Evolutionary conservation across 2,888 invertebrate genomes (phyloP).

Genomic region (Drosophila histrio): DNA sequence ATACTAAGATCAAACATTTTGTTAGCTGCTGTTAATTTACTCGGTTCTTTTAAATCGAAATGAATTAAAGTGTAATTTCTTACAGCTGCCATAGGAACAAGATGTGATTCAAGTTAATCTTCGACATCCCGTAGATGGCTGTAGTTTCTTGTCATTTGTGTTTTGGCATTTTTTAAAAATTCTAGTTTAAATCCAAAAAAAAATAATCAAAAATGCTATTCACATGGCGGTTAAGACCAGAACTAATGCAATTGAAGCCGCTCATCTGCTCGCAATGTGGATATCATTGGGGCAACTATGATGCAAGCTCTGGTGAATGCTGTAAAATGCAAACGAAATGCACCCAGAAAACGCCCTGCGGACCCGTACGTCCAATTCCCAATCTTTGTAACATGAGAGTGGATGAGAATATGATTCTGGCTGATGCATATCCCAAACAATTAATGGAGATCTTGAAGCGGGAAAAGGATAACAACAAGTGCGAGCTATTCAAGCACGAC

Average conservation of each 20-base stretch:
- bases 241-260: not conserved
- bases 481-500: slow-evolving; percentile 39
- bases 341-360: not conserved
- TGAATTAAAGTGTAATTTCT: no score
- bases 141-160: not conserved
- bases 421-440: slow-evolving; percentile 20
- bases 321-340: slow-evolving; percentile 15
- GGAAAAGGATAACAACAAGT: not conserved
- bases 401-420: rapidly evolving
- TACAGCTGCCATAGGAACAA: not conserved
- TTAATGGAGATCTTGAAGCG: slow-evolving; percentile 24
- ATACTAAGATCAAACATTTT: no score
- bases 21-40: no score
- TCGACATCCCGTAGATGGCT: not conserved
- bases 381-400: not conserved
- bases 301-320: slow-evolving; percentile 23
- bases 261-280: not conserved
- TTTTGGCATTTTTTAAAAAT: slow-evolving; percentile 2
- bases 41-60: no score
- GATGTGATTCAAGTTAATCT: not conserved
- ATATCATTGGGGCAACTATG: slow-evolving; percentile 43
- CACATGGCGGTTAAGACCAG: not conserved
- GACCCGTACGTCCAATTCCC: rapidly evolving
- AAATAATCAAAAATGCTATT: slow-evolving; percentile 22
- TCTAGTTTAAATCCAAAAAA: not conserved